Percentiles rank a stretch among this genome's conserved stretches.
phyloP scores from a whole-genome alignment of 2,113 vertebrate genomes.

The Ginglymostoma cirratum region DNA sequence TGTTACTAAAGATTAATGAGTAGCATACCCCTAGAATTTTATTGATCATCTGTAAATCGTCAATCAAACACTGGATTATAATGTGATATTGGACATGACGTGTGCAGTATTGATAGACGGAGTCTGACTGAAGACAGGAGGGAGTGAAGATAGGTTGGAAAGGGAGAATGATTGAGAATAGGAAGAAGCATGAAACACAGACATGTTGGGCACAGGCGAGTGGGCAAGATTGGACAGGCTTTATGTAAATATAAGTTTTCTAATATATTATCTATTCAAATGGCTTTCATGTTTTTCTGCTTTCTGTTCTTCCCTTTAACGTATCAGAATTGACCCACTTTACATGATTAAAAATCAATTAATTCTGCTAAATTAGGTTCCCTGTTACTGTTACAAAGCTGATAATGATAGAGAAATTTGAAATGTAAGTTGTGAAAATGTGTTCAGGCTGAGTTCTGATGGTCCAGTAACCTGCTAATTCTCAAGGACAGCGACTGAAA shows the following conservation, averaged over 20 bases:
- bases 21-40: not conserved
- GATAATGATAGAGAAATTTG: not conserved
- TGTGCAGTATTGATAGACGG: not conserved
- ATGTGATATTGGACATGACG: not conserved
- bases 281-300: not conserved
- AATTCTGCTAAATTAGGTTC: not conserved
- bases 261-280: not conserved
- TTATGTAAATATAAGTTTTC: not conserved
- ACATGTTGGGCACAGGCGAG: not conserved
- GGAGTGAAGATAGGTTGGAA: no score
- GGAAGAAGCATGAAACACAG: not conserved
- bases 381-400: not conserved
- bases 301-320: not conserved
- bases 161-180: not conserved
- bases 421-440: not conserved
- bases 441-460: not conserved
- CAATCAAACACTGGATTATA: not conserved
- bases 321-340: not conserved
- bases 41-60: not conserved
- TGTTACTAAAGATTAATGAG: not conserved
- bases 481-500: not conserved
- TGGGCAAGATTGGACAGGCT: not conserved
- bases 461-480: not conserved
- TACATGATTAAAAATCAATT: not conserved
- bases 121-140: no score